Percentiles rank a stretch among this genome's conserved stretches.
These are phyloP conservation scores for Drosophila tanythrix DNA, from an alignment of 2,888 invertebrate genomes.

Conservation along the genomic window DNA sequence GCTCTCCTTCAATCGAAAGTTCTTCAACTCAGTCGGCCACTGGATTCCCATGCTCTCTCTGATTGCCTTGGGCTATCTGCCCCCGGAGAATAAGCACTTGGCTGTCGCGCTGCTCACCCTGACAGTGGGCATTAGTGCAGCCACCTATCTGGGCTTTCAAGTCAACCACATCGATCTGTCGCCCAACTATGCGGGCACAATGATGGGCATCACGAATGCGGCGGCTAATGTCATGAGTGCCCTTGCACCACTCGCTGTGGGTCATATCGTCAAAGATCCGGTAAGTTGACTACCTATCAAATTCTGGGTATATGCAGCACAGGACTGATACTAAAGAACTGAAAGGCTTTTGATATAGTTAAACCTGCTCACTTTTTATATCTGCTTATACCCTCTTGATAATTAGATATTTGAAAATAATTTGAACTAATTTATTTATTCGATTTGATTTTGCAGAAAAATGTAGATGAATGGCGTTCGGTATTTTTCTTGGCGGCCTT, in stretches of 20 bases:
- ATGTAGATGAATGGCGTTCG: constrained; percentile 85
- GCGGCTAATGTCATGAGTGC: constrained; percentile 92
- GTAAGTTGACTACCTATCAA: constrained; percentile 85
- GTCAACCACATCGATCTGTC: constrained; percentile 94
- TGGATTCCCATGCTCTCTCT: constrained; percentile 90
- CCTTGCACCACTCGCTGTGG: constrained; percentile 90
- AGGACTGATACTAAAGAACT: background rate
- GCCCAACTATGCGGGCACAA: constrained; percentile 92
- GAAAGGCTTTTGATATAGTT: background rate
- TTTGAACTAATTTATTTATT: background rate
- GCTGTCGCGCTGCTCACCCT: constrained; percentile 89
- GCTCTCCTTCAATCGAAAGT: constrained; percentile 85
- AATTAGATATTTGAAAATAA: background rate
- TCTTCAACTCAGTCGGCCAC: constrained; percentile 87
- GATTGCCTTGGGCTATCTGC: constrained; percentile 87
- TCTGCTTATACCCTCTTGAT: background rate
- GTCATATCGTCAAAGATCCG: constrained; percentile 88
- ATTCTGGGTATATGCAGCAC: background rate
- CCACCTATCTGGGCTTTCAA: constrained; percentile 91
- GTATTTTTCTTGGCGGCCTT: constrained; percentile 87
- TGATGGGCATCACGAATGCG: constrained; percentile 94
- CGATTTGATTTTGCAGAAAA: constrained; percentile 60
- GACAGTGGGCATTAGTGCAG: constrained; percentile 91
- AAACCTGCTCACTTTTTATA: background rate
- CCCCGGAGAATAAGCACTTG: constrained; percentile 81